A percentile compares a stretch with the other conserved stretches of the same genome.
These are phyloP conservation scores for Columba janthina DNA, from an alignment of 2,113 vertebrate species.

Conservation along the genomic window DNA sequence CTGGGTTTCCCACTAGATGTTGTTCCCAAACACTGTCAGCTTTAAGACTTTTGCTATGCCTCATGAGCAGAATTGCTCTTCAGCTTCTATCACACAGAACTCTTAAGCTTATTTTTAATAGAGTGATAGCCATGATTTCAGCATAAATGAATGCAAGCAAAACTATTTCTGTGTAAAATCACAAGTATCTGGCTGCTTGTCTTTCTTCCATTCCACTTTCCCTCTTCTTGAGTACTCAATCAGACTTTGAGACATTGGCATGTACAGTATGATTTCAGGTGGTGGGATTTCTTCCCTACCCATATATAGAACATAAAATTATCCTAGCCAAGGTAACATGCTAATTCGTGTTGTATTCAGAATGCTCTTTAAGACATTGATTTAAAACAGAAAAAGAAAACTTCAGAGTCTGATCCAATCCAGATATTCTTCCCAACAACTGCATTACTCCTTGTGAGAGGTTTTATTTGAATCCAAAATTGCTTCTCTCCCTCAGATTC, in stretches of 20 bases:
- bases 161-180: background rate
- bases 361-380: background rate
- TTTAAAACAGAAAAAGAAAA: background rate
- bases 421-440: background rate
- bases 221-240: background rate
- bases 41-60: background rate
- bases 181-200: background rate
- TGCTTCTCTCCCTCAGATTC: background rate
- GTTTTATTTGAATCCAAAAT: background rate
- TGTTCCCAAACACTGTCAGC: background rate
- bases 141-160: background rate
- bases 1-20: background rate
- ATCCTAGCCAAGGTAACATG: background rate
- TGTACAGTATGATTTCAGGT: background rate
- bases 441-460: background rate
- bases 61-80: background rate
- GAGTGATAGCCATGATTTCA: background rate
- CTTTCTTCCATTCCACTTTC: background rate
- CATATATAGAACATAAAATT: background rate
- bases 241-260: background rate
- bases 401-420: background rate
- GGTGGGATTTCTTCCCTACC: background rate
- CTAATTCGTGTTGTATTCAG: background rate
- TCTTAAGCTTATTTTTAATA: background rate
- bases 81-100: background rate